Evolutionary conservation across 1,140 invertebrate genomes (phyloP), one percentile per base, ranked within the genome.

Genomic region (Ceratina japonica): DNA sequence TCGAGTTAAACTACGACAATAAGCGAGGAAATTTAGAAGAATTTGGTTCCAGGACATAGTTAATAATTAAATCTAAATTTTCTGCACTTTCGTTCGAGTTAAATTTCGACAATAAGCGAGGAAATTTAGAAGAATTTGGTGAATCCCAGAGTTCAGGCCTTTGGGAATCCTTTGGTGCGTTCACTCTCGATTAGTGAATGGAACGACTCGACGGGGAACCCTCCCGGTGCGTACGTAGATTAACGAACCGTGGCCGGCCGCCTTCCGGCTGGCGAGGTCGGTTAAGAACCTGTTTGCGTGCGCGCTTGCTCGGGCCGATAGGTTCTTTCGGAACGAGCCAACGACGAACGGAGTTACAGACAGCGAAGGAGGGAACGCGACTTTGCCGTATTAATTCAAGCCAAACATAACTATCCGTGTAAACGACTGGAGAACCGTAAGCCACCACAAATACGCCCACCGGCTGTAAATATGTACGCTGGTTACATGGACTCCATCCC

Each of bases 391-490:
- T 80, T 83, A 84, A 84, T 76, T 80, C 78, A 73, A 80, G 69
- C 78, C 69, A 84, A 84, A 84, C 82, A 84, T 81, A 84, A 84
- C 73, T 84, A 84, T 3, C 77, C 82, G 70, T 80, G 78, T 84
- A 84, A 84, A 84, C 78, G 63, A 51, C 69, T 44, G 62, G 56
- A 62, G 64, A 73, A 81, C 59, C 72, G 62, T 80, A 80, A 64
- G 31, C 18, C 31, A 54, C 54, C 79, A 68, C 76, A 80, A 80
- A 84, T 72, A 84, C 61, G 58, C 20, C 72, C 44, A 83, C 44
- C n/a, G 61, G 62, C 20, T 64, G 72, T 63, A 80, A 84, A 84
- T 76, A 83, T 51, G 58, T 31, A 27, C 18, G 31, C 51, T 56
- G 44, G 10, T 0, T 44, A 44, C 37, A 44, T 44, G 37, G 10